A percentile compares a stretch with the other conserved stretches of the same genome.
Evolutionary conservation across 30 jellyfish, hydroid and myxozoan species (phyloP).

Genomic region (Rhopilema esculentum): DNA sequence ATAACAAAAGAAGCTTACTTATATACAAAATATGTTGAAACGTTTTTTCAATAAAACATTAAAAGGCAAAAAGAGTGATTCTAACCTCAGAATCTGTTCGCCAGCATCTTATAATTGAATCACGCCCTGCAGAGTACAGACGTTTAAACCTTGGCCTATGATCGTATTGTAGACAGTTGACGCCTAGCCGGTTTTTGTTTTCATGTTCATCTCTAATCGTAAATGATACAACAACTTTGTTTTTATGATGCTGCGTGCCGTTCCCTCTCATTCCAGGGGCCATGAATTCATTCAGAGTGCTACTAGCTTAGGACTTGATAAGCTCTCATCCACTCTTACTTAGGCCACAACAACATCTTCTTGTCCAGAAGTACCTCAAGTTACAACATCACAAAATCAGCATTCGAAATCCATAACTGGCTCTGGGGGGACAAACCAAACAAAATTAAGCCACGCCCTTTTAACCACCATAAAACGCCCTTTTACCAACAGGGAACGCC

Average conservation of each 20-base stretch:
- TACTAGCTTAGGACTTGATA: neutral
- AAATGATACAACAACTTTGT: slow-evolving; percentile 80
- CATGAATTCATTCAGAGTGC: neutral
- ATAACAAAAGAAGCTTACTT: no score
- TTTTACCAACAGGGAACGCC: no score
- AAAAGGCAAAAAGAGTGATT: neutral
- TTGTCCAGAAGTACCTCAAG: slow-evolving; percentile 4
- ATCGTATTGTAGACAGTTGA: slow-evolving; percentile 93
- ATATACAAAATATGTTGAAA: no score
- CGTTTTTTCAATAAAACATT: no score
- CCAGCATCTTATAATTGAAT: slow-evolving; percentile 96
- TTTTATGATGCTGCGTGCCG: slow-evolving; percentile 65
- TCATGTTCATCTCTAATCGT: slow-evolving; percentile 89
- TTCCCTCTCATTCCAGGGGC: slow-evolving; percentile 68
- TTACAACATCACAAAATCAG: neutral
- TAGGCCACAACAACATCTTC: neutral
- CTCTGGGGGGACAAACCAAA: neutral
- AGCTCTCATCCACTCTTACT: neutral
- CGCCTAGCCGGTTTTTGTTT: slow-evolving; percentile 86
- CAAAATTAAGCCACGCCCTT: no score
- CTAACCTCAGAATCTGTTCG: slow-evolving; percentile 68
- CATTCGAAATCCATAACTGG: neutral
- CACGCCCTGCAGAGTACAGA: slow-evolving; percentile 96
- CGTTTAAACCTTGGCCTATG: slow-evolving; percentile 42
- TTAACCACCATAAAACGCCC: no score